phyloP scores from a whole-genome alignment of 2,797 vertebrate genomes.

The Ficedula albicollis region DNA sequence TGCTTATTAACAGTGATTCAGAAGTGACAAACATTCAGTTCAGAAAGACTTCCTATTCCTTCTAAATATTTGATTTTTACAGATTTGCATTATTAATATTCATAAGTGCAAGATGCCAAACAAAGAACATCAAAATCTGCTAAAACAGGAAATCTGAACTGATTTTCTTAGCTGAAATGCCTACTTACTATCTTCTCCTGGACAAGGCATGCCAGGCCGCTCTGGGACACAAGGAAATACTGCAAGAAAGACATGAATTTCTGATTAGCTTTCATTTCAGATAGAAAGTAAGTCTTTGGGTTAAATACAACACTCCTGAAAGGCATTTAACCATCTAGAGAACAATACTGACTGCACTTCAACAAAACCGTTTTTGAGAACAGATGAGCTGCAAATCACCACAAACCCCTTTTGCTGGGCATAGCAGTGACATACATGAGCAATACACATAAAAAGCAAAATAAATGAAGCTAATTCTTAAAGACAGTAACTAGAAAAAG shows the following conservation, averaged over 20 bases:
- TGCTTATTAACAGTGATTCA: slow-evolving; percentile 46
- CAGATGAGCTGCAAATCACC: neutral
- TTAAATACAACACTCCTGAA: neutral
- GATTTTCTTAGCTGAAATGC: neutral
- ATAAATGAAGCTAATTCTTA: neutral
- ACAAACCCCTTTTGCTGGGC: neutral
- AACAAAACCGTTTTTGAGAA: neutral
- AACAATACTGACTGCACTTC: neutral
- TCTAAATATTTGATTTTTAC: neutral
- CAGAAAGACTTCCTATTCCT: neutral
- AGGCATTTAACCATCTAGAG: neutral
- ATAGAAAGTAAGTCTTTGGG: neutral
- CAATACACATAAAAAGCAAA: neutral
- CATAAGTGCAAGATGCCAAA: neutral
- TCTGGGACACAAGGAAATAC: slow-evolving; percentile 96
- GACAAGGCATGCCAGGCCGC: slow-evolving; percentile 96
- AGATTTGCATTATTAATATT: neutral
- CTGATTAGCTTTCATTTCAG: slow-evolving; percentile 7
- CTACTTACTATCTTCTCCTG: slow-evolving; percentile 97
- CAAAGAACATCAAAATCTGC: neutral
- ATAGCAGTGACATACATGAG: neutral
- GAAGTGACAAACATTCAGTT: slow-evolving; percentile 19
- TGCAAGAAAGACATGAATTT: slow-evolving; percentile 62
- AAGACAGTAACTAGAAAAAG: neutral
- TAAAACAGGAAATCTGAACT: neutral